Evolutionary conservation across 2,888 invertebrate genomes (phyloP).

Genomic region (Coelopa pilipes): DNA sequence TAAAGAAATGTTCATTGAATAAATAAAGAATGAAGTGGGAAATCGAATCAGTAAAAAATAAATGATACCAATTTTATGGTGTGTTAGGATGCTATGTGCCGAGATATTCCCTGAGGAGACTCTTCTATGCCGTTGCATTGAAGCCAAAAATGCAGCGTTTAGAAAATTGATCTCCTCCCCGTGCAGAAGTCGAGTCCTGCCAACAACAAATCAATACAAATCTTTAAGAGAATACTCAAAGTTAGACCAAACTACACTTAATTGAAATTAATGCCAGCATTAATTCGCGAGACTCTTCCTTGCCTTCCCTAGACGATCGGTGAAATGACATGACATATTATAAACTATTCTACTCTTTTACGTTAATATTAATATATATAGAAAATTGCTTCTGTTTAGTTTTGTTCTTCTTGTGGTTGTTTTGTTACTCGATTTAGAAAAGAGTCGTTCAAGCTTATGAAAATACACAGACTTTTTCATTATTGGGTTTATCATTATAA

Average conservation of each 20-base stretch:
- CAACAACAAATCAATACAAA: neutral
- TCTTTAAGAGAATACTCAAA: neutral
- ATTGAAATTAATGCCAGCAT: constrained; percentile 1
- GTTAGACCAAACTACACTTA: neutral
- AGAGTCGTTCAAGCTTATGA: neutral
- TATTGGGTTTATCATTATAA: neutral
- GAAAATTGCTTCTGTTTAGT: neutral
- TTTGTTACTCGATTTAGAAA: neutral
- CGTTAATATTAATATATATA: constrained; percentile 1
- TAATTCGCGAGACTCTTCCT: neutral
- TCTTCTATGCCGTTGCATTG: constrained; percentile 24
- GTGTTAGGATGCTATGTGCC: neutral
- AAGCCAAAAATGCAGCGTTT: constrained; percentile 25
- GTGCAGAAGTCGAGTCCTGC: too few species aligned
- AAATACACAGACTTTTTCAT: constrained; percentile 19
- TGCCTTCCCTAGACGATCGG: too few species aligned
- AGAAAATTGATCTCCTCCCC: constrained; percentile 6
- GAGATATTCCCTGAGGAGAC: neutral
- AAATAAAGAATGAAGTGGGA: neutral
- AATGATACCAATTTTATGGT: neutral
- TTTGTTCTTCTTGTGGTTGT: neutral
- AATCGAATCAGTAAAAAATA: neutral
- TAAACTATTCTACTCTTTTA: neutral
- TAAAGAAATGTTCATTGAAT: neutral
- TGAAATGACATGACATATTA: neutral